Evolutionary conservation across 2,888 invertebrate genomes (phyloP), one percentile per base, ranked within the genome.

Genomic region (Leptarthrus brevirostris): DNA sequence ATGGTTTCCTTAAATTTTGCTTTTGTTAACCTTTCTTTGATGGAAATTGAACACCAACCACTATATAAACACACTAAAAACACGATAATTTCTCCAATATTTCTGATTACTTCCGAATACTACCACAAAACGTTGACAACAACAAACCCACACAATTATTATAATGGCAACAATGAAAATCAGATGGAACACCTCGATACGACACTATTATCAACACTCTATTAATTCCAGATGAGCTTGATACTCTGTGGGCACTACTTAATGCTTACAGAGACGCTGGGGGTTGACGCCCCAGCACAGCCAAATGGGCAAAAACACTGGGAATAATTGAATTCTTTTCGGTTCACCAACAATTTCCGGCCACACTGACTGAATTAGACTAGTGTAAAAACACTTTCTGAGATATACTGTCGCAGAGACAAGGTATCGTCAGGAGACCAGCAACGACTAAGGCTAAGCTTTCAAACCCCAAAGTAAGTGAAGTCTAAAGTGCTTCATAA

Each of bases 141-240:
- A 34, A 36, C 36, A 58, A 30, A 36, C 58, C 18, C 58, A 58
- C 58, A 58, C 58, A 58, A 58, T 18, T 53, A 40, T 12, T 40
- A 40, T 40, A 6, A 40, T 40, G 40, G 40, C 40, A 12, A 12
- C 1, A 12, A 6, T 16, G 20, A 20, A 20, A 58, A 58, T 58
- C 58, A 58, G 58, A 18, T 36, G 36, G 36, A 36, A 18, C 36
- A 58, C 58, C 58, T 58, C 36, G 20, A 34, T 58, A 36, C 34
- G 36, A 36, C 58, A 58, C 58, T 58, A 58, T 58, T 58, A 58
- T 58, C 58, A 58, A 58, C 58, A 58, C 58, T 58, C 40, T 58
- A 58, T 58, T 58, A 58, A 58, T 36, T 58, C 58, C 58, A 58
- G 58, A 58, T 40, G 58, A 36, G 5, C 26, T 34, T 18, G 12